Evolutionary conservation across 1,140 invertebrate species (phyloP), one percentile per base, ranked within the genome.

Genomic region (Coenobita brevimanus): DNA sequence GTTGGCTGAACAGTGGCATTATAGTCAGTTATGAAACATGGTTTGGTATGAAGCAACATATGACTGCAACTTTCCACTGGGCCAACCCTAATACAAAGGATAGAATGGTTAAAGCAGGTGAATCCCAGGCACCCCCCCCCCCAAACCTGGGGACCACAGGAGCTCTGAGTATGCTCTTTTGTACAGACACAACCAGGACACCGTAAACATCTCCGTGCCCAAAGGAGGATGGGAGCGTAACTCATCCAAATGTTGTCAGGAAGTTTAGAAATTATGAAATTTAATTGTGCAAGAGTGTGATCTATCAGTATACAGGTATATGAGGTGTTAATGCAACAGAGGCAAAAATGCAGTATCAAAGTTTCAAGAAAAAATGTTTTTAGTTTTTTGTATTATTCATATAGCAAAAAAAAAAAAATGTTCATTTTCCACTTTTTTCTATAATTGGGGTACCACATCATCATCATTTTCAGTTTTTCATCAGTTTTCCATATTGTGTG

Each of bases 221-320:
- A 94, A 96, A 76, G 93, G 94, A 24, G 96, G 95, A 93, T 95
- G 95, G 57, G 94, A 94, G 81, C 94, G 96, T 88, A 94, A 95
- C 27, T 94, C 95, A 6, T 95, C 95, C 90, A 97, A n/a, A 97
- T 91, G 95, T 97, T 91, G 95, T 97, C 92, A 96, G 94, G 92
- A 98, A 97, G 93, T 98, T 98, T 92, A 95, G 97, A 92, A 98
- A 98, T 93, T 98, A 98, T 93, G 97, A 98, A 93, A 97, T 98
- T 92, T 98, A 97, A 38, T 30, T 24, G 8, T 33, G 13, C 54
- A 43, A 57, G 41, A 43, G 15, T 41, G n/a, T n/a, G n/a, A n/a
- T n/a, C n/a, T n/a, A n/a, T n/a, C n/a, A n/a, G n/a, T n/a, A n/a
- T n/a, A n/a, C n/a, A n/a, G n/a, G n/a, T n/a, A n/a, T n/a, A n/a